Base-by-base conservation (phyloP, 2,113 vertebrate species). In the Microtus oregoni region DNA sequence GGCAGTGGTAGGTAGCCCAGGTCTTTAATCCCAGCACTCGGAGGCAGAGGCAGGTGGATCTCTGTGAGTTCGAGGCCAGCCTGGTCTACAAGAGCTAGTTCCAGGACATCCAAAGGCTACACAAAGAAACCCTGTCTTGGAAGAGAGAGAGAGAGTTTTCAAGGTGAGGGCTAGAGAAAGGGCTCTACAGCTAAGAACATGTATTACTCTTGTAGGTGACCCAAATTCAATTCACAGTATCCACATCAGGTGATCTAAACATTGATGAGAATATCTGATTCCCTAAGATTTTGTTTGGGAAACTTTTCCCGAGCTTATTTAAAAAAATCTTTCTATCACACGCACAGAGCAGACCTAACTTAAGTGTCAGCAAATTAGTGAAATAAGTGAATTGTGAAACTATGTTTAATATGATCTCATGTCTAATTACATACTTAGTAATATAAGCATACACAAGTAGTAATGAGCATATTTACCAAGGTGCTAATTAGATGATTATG, bases 401-500 rank as follows among this genome's bases (percentile, higher is more conserved):
- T 87, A 58, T 73, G 38, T 88, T 73, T 88, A 72, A 73, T 82
- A 79, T 68, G 61, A 13, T 68, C 75, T 91, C 61, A 79, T 68
- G 50, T 68, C 24, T 79, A 79, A 73, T 89, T 67, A 79, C n/a
- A 52, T 52, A 38, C n/a, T 89, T 86, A n/a, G n/a, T 30, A 89
- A 58, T 75, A 73, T 17, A 89, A 89, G 50, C 35, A 58, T 75
- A 89, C 5, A 38, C 24, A 73, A 47, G 61, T 17, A 89, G 24
- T 92, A 93, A 86, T 67, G 72, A 67, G 24, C 35, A 87, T 75
- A 67, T 58, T 86, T 89, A 87, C 55, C 61, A 89, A 79, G 94
- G 70, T 75, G n/a, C 68, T 73, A 75, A 75, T 73, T 68, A 86
- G 50, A 38, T 89, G 50, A 55, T 87, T 70, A 65, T 87, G 63